Evolutionary conservation across 2,113 vertebrate genomes (phyloP).

Genomic region (Nannospalax galili): DNA sequence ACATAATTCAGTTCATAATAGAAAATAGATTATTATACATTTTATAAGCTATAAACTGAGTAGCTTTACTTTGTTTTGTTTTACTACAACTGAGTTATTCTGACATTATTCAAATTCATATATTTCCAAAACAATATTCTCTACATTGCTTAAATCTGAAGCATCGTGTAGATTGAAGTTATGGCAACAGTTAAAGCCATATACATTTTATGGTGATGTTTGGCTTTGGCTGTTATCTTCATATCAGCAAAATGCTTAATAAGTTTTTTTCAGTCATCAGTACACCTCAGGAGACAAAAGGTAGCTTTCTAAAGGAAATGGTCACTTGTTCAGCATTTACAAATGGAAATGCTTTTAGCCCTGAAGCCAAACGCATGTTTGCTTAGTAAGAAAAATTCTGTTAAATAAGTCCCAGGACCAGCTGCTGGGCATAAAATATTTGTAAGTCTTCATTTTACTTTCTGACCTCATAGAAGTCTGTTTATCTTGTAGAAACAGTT

Average conservation of each 20-base stretch:
- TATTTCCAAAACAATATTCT: conserved; percentile 7
- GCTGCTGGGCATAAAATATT: neutral
- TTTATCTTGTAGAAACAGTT: neutral
- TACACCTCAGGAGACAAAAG: neutral
- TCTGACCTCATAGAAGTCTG: neutral
- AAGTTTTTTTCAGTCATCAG: neutral
- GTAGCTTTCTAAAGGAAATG: conserved; percentile 39
- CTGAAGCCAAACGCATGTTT: conserved; percentile 1
- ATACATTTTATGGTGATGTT: neutral
- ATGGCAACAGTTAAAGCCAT: neutral
- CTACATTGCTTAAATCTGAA: neutral
- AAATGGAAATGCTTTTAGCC: conserved; percentile 42
- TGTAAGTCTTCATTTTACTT: neutral
- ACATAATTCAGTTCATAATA: neutral
- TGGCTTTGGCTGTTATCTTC: neutral
- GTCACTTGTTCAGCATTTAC: neutral
- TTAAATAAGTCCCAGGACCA: neutral
- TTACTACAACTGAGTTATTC: neutral
- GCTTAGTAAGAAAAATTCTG: conserved; percentile 33
- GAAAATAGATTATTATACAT: neutral
- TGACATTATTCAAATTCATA: neutral
- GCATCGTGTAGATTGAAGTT: neutral
- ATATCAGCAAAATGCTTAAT: neutral
- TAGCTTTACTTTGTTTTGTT: neutral
- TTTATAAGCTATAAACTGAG: neutral